phyloP scores from a whole-genome alignment of 2,797 vertebrate species.

The Dryobates pubescens region DNA sequence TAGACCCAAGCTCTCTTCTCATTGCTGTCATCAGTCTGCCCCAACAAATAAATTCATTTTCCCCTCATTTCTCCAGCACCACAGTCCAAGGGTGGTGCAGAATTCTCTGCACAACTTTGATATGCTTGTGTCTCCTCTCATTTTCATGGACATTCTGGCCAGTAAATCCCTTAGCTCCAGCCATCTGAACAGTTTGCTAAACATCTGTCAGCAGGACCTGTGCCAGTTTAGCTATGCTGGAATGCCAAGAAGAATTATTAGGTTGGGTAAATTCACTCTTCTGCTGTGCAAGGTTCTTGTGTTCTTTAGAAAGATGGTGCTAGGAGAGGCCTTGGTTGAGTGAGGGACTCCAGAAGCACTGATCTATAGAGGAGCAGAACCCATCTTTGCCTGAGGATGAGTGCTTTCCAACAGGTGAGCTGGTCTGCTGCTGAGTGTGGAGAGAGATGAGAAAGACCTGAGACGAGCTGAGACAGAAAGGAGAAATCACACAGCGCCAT shows the following conservation, averaged over 20 bases:
- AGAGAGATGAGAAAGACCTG: not conserved
- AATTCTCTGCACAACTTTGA: not conserved
- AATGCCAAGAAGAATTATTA: not conserved
- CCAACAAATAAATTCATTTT: not conserved
- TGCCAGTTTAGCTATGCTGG: conserved; percentile 42
- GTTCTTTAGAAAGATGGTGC: not conserved
- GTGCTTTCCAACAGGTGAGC: not conserved
- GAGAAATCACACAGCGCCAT: rapidly evolving
- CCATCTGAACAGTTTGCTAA: conserved; percentile 44
- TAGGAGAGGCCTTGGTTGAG: not conserved
- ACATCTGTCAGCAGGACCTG: conserved; percentile 21
- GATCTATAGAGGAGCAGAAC: not conserved
- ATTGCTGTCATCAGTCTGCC: not conserved
- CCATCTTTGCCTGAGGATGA: not conserved
- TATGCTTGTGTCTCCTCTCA: conserved; percentile 12
- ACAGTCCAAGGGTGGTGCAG: not conserved
- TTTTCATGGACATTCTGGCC: conserved; percentile 8
- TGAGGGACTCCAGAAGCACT: not conserved
- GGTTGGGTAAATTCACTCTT: not conserved
- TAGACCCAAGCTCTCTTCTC: not conserved
- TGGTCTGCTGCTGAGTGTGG: not conserved
- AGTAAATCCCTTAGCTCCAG: conserved; percentile 42
- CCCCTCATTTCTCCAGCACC: not conserved
- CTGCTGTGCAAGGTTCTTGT: not conserved
- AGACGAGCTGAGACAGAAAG: not conserved